These are phyloP conservation scores for Oenanthe melanoleuca DNA, from an alignment of 2,113 vertebrate genomes.

Conservation along the genomic window DNA sequence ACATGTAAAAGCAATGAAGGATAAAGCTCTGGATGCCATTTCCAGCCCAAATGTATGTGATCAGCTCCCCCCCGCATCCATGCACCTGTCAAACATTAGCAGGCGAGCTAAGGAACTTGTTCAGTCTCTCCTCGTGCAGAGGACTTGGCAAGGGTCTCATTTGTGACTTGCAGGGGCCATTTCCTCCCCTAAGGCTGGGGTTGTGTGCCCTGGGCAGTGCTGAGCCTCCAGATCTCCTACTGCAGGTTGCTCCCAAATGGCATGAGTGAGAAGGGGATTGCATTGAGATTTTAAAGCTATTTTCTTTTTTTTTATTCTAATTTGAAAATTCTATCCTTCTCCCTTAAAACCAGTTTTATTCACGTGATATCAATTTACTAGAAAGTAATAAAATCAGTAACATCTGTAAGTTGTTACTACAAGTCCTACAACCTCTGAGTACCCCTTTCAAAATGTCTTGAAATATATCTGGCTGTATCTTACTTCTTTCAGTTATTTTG, in stretches of 20 bases:
- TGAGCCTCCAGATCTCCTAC: neutral
- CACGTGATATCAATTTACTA: neutral
- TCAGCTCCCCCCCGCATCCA: neutral
- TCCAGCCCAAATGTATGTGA: neutral
- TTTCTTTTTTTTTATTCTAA: neutral
- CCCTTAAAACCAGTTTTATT: neutral
- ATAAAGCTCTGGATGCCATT: neutral
- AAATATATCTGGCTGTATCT: neutral
- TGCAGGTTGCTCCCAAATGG: neutral
- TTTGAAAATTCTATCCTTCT: neutral
- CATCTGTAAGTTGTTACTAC: neutral
- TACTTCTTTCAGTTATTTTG: neutral
- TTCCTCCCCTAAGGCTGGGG: neutral
- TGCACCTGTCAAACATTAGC: neutral
- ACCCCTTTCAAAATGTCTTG: neutral
- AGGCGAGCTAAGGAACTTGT: neutral
- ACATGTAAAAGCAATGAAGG: neutral
- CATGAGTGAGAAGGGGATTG: neutral
- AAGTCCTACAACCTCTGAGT: neutral
- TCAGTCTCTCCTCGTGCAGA: neutral
- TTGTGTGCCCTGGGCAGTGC: fast-evolving
- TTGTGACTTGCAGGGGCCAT: neutral
- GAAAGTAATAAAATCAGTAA: neutral
- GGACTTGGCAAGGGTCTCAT: neutral
- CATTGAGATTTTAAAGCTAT: neutral